These are phyloP conservation scores for Bombyx mandarina DNA, from an alignment of 1,140 invertebrate genomes.

Conservation along the genomic window DNA sequence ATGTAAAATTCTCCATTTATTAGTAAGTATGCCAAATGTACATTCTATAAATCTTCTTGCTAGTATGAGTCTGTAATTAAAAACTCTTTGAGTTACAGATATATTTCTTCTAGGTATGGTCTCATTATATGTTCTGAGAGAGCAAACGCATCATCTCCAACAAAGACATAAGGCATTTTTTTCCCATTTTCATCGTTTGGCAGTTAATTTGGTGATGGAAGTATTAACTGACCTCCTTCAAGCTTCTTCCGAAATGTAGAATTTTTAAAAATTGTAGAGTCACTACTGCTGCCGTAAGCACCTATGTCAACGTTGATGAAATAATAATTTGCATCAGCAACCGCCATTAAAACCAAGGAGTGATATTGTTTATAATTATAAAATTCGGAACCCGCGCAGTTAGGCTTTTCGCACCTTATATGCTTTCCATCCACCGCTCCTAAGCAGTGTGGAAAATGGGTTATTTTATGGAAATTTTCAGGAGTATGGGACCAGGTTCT, in stretches of 20 bases:
- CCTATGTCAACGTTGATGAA: conserved; percentile 51
- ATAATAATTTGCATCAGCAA: conserved; percentile 41
- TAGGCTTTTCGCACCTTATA: conserved; percentile 33
- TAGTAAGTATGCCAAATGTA: too few species aligned
- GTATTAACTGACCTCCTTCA: conserved; percentile 17
- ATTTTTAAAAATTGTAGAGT: conserved; percentile 43
- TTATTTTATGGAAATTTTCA: conserved; percentile 28
- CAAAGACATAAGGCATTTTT: conserved; percentile 23
- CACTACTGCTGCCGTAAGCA: conserved; percentile 34
- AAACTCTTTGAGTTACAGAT: too few species aligned
- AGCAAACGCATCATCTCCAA: conserved; percentile 42
- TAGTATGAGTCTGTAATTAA: too few species aligned
- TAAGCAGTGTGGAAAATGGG: conserved; percentile 39
- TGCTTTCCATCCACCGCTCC: conserved; percentile 63
- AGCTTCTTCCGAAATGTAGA: conserved; percentile 23
- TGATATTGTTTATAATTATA: conserved; percentile 65
- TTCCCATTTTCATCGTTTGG: conserved; percentile 13
- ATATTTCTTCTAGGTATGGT: too few species aligned
- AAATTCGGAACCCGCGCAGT: conserved; percentile 40
- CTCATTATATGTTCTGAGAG: too few species aligned
- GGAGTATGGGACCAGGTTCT: too few species aligned
- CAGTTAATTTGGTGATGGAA: conserved; percentile 23
- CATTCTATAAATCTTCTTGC: too few species aligned
- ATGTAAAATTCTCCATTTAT: too few species aligned
- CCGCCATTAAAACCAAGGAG: conserved; percentile 50